phyloP scores from a whole-genome alignment of 2,888 invertebrate genomes.

The Ennomos fuscantarius region DNA sequence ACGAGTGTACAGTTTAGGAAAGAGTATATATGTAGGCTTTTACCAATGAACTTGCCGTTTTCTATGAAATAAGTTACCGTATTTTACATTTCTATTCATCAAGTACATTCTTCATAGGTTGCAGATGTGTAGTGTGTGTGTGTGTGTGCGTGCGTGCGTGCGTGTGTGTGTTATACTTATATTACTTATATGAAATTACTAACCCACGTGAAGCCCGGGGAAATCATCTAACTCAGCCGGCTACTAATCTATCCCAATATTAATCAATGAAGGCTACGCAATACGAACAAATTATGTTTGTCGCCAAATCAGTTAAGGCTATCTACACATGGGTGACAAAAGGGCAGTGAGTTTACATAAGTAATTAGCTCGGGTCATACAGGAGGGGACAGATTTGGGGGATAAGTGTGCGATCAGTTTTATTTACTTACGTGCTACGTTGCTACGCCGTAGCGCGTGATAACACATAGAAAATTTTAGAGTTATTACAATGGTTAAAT shows the following conservation, averaged over 20 bases:
- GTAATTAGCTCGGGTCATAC: conserved; percentile 74
- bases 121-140: too few relatives aligned
- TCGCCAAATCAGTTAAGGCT: conserved; percentile 57
- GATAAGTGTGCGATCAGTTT: conserved; percentile 55
- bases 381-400: conserved; percentile 48
- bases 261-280: conserved; percentile 40
- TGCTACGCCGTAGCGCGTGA: conserved; percentile 60
- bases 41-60: too few relatives aligned
- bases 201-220: too few relatives aligned
- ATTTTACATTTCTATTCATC: too few relatives aligned
- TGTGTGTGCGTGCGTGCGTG: too few relatives aligned
- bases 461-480: conserved; percentile 9
- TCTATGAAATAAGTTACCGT: too few relatives aligned
- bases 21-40: too few relatives aligned
- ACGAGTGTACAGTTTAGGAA: too few relatives aligned
- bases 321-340: conserved; percentile 59
- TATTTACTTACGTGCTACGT: conserved; percentile 78
- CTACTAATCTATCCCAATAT: conserved; percentile 25
- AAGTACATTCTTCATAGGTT: too few relatives aligned
- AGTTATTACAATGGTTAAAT: neutral
- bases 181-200: too few relatives aligned
- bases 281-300: conserved; percentile 53
- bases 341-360: conserved; percentile 76
- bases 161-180: too few relatives aligned
- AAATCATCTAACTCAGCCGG: too few relatives aligned